These are phyloP conservation scores for Epirrhoe tristata DNA, from an alignment of 2,888 invertebrate species.

Conservation along the genomic window DNA sequence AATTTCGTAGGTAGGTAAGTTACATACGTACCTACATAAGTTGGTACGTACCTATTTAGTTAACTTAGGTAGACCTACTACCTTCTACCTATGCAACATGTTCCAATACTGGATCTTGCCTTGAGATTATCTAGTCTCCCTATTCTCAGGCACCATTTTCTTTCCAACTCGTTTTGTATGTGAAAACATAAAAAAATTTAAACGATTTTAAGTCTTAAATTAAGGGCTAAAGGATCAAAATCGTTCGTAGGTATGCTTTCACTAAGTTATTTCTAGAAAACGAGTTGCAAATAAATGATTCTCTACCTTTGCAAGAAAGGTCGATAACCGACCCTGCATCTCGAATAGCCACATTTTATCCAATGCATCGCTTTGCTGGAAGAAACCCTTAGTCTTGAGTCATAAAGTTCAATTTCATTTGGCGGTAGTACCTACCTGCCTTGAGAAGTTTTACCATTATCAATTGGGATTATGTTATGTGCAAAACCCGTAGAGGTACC, in stretches of 20 bases:
- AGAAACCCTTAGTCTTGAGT: not conserved
- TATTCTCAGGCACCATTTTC: slow-evolving; percentile 7
- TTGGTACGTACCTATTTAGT: too few species aligned
- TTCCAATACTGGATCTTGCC: not conserved
- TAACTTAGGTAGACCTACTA: too few species aligned
- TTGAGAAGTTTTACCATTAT: not conserved
- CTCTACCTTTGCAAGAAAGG: slow-evolving; percentile 30
- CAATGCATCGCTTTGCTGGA: not conserved
- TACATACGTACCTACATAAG: too few species aligned
- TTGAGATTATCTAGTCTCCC: not conserved
- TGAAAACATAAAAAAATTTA: slow-evolving; percentile 5
- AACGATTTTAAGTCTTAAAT: not conserved
- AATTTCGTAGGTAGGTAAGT: not conserved
- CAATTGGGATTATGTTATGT: too few species aligned
- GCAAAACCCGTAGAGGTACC: too few species aligned
- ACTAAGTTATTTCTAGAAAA: slow-evolving; percentile 19
- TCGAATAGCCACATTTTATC: slow-evolving; percentile 9
- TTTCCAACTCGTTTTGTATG: slow-evolving; percentile 7
- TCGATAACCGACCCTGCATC: slow-evolving; percentile 35
- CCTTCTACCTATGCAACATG: not conserved
- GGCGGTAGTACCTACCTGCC: not conserved
- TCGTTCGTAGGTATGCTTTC: not conserved
- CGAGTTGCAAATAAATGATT: slow-evolving; percentile 17
- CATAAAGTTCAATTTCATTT: slow-evolving; percentile 1
- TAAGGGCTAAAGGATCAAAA: slow-evolving; percentile 2